Conservation (phyloP, 1,140 invertebrate species). For the Portunus trituberculatus region DNA sequence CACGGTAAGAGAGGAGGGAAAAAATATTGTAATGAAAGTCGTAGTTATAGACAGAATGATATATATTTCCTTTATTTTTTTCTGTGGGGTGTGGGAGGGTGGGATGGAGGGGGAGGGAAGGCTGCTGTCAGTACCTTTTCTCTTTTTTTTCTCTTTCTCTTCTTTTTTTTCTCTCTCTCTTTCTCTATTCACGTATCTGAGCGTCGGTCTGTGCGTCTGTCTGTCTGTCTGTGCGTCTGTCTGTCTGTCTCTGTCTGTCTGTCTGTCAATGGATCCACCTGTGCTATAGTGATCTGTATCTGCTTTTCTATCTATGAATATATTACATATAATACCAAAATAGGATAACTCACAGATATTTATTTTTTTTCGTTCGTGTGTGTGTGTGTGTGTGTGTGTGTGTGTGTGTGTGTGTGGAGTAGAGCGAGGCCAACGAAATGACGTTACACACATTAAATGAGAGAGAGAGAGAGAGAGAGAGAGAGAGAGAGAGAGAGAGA, state of each 20-base stretch:
- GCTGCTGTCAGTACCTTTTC: too few relatives aligned
- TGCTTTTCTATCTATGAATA: background rate
- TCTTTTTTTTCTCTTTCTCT: background rate
- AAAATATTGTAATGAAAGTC: background rate
- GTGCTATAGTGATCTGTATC: background rate
- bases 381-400: too few relatives aligned
- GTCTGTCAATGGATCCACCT: background rate
- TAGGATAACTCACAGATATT: background rate
- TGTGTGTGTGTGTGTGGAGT: background rate
- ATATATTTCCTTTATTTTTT: background rate
- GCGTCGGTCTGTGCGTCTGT: background rate
- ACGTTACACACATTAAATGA: background rate
- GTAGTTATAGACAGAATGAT: conserved; percentile 6
- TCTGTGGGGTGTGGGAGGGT: background rate
- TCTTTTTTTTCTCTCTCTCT: background rate
- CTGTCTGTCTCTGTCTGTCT: background rate
- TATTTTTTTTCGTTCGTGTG: background rate
- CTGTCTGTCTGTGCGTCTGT: background rate
- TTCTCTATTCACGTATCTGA: background rate
- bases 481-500: conserved; percentile 60
- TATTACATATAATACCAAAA: background rate
- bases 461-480: conserved; percentile 64
- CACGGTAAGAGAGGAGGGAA: background rate
- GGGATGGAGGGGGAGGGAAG: too few relatives aligned
- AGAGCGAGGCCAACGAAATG: background rate